phyloP scores from a whole-genome alignment of 2,888 invertebrate species.

The Eudemis profundana region DNA sequence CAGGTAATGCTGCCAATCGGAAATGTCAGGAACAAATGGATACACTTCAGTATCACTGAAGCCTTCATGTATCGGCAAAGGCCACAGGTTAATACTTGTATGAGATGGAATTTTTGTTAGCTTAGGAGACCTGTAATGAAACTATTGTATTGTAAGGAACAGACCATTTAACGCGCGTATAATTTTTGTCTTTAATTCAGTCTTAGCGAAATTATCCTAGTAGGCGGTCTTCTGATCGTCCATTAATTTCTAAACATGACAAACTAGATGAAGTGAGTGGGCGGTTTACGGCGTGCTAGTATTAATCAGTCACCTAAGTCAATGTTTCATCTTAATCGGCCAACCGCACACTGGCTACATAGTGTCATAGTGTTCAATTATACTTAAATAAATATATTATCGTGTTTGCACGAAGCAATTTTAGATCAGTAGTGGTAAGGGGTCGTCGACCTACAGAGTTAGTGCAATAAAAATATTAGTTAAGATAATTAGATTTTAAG shows the following conservation, averaged over 20 bases:
- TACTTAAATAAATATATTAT: slow-evolving; percentile 43
- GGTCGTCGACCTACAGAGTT: slow-evolving; percentile 60
- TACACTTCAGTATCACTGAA: too few species aligned
- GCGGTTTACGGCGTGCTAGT: background rate
- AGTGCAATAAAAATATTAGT: slow-evolving; percentile 70
- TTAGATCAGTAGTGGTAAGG: slow-evolving; percentile 57
- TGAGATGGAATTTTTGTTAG: too few species aligned
- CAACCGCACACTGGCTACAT: slow-evolving; percentile 51
- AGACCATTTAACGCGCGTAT: too few species aligned
- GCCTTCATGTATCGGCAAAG: too few species aligned
- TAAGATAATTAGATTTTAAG: slow-evolving; percentile 60
- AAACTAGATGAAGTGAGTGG: background rate
- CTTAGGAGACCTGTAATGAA: too few species aligned
- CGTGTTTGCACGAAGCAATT: slow-evolving; percentile 70
- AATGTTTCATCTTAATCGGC: slow-evolving; percentile 12
- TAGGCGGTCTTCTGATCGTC: background rate
- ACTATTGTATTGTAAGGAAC: background rate
- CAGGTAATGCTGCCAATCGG: too few species aligned
- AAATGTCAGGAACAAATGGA: too few species aligned
- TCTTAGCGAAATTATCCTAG: too few species aligned
- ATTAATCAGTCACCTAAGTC: background rate
- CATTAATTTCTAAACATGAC: background rate
- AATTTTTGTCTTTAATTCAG: background rate
- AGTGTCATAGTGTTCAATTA: slow-evolving; percentile 62
- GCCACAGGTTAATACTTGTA: too few species aligned